These are phyloP conservation scores for Caenorhabditis tropicalis DNA, from an alignment of 1,140 invertebrate species.

Conservation along the genomic window DNA sequence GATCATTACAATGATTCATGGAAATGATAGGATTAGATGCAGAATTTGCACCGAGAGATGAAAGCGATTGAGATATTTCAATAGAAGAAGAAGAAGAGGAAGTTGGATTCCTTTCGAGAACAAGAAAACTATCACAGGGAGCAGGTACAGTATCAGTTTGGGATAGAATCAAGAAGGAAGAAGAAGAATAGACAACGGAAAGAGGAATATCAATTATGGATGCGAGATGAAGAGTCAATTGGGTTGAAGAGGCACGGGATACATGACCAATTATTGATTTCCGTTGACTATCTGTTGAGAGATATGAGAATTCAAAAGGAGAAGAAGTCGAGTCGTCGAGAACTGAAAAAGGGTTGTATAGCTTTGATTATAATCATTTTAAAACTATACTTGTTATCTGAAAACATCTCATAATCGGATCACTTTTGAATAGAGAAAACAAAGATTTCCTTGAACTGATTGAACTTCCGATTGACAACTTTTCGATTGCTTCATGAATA, in stretches of 20 bases:
- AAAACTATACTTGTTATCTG: conserved; percentile 25
- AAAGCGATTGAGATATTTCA: background rate
- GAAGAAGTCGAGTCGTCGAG: conserved; percentile 27
- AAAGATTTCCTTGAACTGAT: background rate
- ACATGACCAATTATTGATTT: conserved; percentile 17
- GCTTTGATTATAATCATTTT: too few relatives aligned
- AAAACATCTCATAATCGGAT: conserved; percentile 30
- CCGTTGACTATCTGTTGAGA: conserved; percentile 4
- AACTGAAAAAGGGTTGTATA: background rate
- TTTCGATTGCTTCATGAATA: conserved; percentile 29
- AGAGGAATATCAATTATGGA: conserved; percentile 15
- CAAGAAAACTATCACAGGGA: conserved; percentile 18
- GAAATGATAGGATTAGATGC: background rate
- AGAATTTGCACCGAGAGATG: background rate
- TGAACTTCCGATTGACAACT: background rate
- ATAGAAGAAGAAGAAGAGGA: background rate
- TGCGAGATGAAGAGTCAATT: conserved; percentile 6
- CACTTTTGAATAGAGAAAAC: conserved; percentile 27
- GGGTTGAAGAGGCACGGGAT: background rate
- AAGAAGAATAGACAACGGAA: background rate
- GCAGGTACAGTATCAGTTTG: conserved; percentile 29
- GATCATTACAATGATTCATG: conserved; percentile 19
- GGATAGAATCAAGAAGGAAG: background rate
- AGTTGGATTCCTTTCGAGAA: background rate
- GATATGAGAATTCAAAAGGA: conserved; percentile 8